These are phyloP conservation scores for Nannobrachium achirus DNA, from an alignment of 2,113 vertebrate genomes.

Conservation along the genomic window DNA sequence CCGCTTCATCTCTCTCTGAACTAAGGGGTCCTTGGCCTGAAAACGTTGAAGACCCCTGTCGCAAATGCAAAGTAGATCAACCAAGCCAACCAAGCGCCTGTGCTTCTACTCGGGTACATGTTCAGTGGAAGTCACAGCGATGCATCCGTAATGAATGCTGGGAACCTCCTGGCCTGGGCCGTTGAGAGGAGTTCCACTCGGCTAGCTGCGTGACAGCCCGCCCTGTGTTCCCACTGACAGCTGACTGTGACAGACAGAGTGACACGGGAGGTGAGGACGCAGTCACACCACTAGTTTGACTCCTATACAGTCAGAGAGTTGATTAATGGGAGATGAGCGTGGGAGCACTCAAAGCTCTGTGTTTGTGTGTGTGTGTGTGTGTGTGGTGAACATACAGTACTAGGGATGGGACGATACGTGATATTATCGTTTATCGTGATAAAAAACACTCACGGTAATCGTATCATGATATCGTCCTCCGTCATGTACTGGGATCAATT, in stretches of 20 bases:
- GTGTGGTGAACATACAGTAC: no score
- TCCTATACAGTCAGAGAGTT: slow-evolving; percentile 13
- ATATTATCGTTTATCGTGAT: no score
- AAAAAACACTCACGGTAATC: no score
- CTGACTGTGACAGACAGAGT: slow-evolving; percentile 48
- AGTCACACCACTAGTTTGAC: slow-evolving; percentile 17
- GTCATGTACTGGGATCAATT: no score
- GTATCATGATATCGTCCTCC: no score
- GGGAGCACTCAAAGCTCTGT: not conserved
- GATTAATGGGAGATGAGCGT: not conserved
- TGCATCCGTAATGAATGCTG: slow-evolving; percentile 37
- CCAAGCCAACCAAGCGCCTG: no score
- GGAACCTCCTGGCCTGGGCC: slow-evolving; percentile 23
- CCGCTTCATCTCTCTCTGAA: no score
- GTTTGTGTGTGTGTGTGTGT: no score
- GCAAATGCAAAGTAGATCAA: no score
- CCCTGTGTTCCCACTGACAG: slow-evolving; percentile 7
- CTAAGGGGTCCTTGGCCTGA: no score
- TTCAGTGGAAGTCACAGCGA: slow-evolving; percentile 30
- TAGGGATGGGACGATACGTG: no score
- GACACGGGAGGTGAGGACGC: not conserved
- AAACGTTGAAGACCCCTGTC: no score
- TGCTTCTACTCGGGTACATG: not conserved
- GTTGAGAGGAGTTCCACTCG: slow-evolving; percentile 10
- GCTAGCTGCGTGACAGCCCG: slow-evolving; percentile 32